These are phyloP conservation scores for Tenualosa thibaudeaui DNA, from an alignment of 2,797 vertebrate genomes.

Conservation along the genomic window DNA sequence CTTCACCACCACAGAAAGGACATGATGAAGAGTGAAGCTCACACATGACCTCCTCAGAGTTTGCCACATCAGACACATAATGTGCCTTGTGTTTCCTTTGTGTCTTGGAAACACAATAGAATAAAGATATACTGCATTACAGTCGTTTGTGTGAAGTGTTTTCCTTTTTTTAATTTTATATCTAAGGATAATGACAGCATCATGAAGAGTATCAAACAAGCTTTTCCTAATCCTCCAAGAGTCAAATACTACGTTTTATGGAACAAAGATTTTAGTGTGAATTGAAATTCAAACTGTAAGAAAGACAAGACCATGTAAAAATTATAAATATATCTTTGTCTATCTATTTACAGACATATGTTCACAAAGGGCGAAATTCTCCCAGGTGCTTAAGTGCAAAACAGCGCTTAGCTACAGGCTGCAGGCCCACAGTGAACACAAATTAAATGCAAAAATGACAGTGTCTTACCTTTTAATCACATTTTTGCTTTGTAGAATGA, in stretches of 20 bases:
- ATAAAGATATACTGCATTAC: constrained; percentile 3
- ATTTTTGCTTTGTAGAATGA: too few relatives aligned
- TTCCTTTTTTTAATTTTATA: neutral
- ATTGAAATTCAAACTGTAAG: neutral
- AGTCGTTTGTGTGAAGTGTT: neutral
- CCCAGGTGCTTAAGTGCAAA: too few relatives aligned
- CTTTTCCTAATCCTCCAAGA: neutral
- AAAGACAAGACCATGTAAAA: too few relatives aligned
- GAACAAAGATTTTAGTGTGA: neutral
- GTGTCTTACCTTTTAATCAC: too few relatives aligned
- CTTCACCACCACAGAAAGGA: neutral
- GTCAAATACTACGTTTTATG: neutral
- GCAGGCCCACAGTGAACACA: too few relatives aligned
- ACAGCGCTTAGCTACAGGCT: too few relatives aligned
- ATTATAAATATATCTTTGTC: too few relatives aligned
- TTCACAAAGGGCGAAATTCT: too few relatives aligned
- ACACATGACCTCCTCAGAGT: neutral
- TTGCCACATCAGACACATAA: neutral
- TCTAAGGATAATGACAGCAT: neutral
- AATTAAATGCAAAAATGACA: too few relatives aligned
- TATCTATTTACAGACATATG: too few relatives aligned
- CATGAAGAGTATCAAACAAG: neutral
- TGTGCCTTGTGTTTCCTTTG: neutral
- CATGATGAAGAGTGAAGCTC: constrained; percentile 17
- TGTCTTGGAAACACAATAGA: neutral